Base-by-base conservation (phyloP, 2,888 invertebrate genomes). In the Mythimna pallens region DNA sequence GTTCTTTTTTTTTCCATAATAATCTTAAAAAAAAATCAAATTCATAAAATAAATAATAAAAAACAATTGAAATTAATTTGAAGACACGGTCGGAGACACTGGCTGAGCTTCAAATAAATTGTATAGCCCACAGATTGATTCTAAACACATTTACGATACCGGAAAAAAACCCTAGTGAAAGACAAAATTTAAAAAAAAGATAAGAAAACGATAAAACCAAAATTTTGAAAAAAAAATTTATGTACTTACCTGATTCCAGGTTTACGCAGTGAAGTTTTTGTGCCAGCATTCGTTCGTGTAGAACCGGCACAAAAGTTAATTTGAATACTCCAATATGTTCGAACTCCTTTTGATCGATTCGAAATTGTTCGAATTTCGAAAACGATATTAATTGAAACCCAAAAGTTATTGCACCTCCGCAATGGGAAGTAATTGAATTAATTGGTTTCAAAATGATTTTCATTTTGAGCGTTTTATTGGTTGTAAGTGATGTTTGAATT, bases 311-410 rank as follows among this genome's bases (percentile, higher is more conserved):
- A 79, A 79, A 75, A 62, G 77, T 70, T 84, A 77, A 84, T 84
- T 84, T 71, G 65, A 84, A 86, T 79, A 73, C 66, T 73, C 75
- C 65, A 79, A 58, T 67, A 66, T 62, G 76, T 80, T 73, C 70
- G 34, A 75, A 70, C 36, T 69, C 62, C 73, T 75, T 79, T 77
- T 84, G 82, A 84, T 81, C 73, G 79, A 78, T 77, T 69, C 52
- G 17, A 81, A 84, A 74, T 75, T 75, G 74, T 78, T 74, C 74
- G 74, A 78, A 74, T 67, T 84, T 82, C 62, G 68, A 72, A 68
- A 83, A 80, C 70, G 66, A 40, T 80, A 71, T 74, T 86, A 76
- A 86, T 84, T 83, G 80, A 73, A 73, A 72, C 73, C 76, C 78
- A 72, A 73, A 81, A 81, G 84, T 81, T 81, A 78, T 76, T 85